phyloP scores from a whole-genome alignment of 92 coral and sea anemone species.

The Nematostella vectensis region DNA sequence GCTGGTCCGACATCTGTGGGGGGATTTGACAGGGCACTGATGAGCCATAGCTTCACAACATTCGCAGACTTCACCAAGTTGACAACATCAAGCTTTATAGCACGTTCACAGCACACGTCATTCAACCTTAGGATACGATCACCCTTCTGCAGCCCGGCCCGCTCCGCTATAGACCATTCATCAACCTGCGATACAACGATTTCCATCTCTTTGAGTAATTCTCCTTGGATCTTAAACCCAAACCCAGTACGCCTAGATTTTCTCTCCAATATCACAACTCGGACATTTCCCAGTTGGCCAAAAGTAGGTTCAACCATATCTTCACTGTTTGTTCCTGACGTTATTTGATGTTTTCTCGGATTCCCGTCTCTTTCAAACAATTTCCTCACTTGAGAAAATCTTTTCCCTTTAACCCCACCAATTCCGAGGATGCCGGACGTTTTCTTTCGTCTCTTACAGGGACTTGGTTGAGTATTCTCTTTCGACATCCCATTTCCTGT shows the following conservation, averaged over 20 bases:
- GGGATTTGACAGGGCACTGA: no score
- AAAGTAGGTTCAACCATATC: background rate
- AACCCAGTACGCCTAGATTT: slow-evolving; percentile 24
- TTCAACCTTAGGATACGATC: slow-evolving; percentile 39
- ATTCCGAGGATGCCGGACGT: no score
- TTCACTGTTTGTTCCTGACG: background rate
- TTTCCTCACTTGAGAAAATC: no score
- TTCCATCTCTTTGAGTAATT: slow-evolving; percentile 17
- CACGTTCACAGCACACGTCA: slow-evolving; percentile 22
- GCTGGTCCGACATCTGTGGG: no score
- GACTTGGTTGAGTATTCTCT: slow-evolving; percentile 27
- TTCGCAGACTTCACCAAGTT: slow-evolving; percentile 23
- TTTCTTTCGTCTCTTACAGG: no score
- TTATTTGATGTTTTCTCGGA: no score
- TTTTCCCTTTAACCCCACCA: no score
- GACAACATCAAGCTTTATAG: slow-evolving; percentile 24
- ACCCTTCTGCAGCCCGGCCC: slow-evolving; percentile 34
- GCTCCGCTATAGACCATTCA: slow-evolving; percentile 39
- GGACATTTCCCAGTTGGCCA: background rate
- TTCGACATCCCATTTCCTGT: no score
- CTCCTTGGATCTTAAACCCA: slow-evolving; percentile 48
- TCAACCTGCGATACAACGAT: slow-evolving; percentile 35
- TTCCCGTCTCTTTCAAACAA: no score
- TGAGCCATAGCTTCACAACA: slow-evolving; percentile 20
- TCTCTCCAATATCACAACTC: slow-evolving; percentile 34